phyloP scores from a whole-genome alignment of 2,888 invertebrate genomes.

The Clistopyga incitator region DNA sequence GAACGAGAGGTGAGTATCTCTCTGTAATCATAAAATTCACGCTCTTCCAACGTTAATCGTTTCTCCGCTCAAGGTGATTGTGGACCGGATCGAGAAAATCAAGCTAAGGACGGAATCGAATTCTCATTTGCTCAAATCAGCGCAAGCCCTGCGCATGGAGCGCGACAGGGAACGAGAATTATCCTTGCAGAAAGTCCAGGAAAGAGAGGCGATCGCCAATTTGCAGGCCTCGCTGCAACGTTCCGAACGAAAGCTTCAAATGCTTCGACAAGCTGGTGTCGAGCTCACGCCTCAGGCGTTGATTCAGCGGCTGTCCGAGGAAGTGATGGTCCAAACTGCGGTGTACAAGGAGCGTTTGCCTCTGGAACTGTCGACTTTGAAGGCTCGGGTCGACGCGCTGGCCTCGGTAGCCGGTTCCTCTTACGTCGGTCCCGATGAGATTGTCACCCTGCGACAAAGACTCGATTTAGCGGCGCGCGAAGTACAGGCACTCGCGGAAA shows the following conservation, averaged over 20 bases:
- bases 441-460: conserved; percentile 74
- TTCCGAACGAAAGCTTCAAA: conserved; percentile 89
- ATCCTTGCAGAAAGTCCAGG: conserved; percentile 86
- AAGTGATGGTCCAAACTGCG: conserved; percentile 86
- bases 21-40: neutral
- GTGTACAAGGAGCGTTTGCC: conserved; percentile 92
- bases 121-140: conserved; percentile 78
- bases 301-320: conserved; percentile 90
- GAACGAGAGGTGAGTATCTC: conserved; percentile 86
- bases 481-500: conserved; percentile 90
- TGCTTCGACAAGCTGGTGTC: conserved; percentile 85
- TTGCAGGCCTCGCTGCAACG: conserved; percentile 84
- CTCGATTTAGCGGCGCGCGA: conserved; percentile 86
- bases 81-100: conserved; percentile 78
- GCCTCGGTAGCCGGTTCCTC: conserved; percentile 83
- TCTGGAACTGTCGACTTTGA: conserved; percentile 88
- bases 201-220: conserved; percentile 81
- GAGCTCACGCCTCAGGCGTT: conserved; percentile 88
- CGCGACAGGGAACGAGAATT: conserved; percentile 87
- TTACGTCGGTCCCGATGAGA: conserved; percentile 79
- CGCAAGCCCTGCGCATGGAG: conserved; percentile 86
- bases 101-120: conserved; percentile 76
- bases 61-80: conserved; percentile 71
- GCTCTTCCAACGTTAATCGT: too few relatives aligned
- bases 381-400: conserved; percentile 89